phyloP scores from a whole-genome alignment of 1,140 invertebrate species.

The Calliopsis andreniformis region DNA sequence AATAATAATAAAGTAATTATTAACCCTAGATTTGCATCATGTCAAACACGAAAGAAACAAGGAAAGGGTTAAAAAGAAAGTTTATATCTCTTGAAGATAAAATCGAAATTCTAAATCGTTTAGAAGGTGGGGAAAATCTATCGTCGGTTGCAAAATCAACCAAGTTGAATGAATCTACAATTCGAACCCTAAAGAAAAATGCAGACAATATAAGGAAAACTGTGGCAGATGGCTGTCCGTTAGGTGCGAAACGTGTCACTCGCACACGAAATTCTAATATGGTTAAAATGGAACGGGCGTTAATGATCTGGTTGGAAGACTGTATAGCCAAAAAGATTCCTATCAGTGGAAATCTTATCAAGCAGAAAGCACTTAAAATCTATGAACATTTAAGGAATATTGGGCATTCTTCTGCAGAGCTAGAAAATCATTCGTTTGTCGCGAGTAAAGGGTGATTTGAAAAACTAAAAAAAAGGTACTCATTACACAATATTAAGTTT shows the following conservation, averaged over 20 bases:
- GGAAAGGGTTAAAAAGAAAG: slow-evolving; percentile 52
- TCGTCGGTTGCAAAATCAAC: slow-evolving; percentile 54
- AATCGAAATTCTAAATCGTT: slow-evolving; percentile 59
- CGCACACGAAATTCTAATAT: slow-evolving; percentile 62
- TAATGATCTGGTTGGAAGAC: slow-evolving; percentile 66
- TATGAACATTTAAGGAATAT: slow-evolving; percentile 57
- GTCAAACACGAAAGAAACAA: slow-evolving; percentile 43
- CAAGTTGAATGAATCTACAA: slow-evolving; percentile 59
- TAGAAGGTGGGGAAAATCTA: slow-evolving; percentile 56
- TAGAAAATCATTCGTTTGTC: slow-evolving; percentile 57
- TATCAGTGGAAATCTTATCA: slow-evolving; percentile 60
- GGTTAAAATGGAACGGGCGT: slow-evolving; percentile 65
- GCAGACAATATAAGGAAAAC: slow-evolving; percentile 50
- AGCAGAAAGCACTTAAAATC: slow-evolving; percentile 62
- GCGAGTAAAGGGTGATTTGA: slow-evolving; percentile 74
- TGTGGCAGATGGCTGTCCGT: slow-evolving; percentile 50
- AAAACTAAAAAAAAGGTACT: slow-evolving; percentile 67
- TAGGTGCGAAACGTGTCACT: slow-evolving; percentile 47
- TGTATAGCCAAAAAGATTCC: slow-evolving; percentile 60
- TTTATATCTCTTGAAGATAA: slow-evolving; percentile 58
- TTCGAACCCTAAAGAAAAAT: slow-evolving; percentile 57
- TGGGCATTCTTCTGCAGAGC: slow-evolving; percentile 38
- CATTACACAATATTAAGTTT: slow-evolving; percentile 65
- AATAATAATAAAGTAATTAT: slow-evolving; percentile 32
- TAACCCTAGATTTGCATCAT: slow-evolving; percentile 30